Evolutionary conservation across 2,888 invertebrate species (phyloP).

Genomic region (Agonopterix alstromeriana): DNA sequence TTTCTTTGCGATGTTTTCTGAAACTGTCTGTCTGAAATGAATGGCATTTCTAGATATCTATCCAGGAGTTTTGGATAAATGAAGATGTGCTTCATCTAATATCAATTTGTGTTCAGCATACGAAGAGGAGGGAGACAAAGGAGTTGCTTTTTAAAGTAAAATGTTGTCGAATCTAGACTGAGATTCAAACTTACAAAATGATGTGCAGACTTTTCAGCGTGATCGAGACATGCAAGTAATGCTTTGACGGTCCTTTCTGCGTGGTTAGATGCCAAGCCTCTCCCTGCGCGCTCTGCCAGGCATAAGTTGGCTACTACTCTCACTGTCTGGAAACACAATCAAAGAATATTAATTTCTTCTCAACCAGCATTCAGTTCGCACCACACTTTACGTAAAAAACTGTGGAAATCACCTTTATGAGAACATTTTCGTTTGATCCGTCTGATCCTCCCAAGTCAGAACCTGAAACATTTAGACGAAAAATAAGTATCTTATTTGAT

Average conservation of each 20-base stretch:
- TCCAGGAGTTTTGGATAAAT: no score
- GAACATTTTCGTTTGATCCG: slow-evolving; percentile 80
- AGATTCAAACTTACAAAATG: slow-evolving; percentile 15
- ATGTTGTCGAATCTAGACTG: no score
- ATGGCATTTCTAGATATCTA: no score
- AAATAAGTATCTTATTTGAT: no score
- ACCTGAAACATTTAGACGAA: slow-evolving; percentile 27
- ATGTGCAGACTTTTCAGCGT: slow-evolving; percentile 36
- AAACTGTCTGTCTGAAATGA: no score
- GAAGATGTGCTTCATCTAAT: no score
- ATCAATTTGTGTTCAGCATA: no score
- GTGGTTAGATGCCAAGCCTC: slow-evolving; percentile 71
- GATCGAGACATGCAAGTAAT: slow-evolving; percentile 45
- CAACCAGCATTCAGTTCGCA: no score
- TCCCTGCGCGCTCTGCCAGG: slow-evolving; percentile 85
- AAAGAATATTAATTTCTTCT: no score
- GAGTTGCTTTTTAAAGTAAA: no score
- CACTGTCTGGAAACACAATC: slow-evolving; percentile 72
- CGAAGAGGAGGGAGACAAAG: no score
- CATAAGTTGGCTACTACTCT: slow-evolving; percentile 92
- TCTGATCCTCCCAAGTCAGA: slow-evolving; percentile 69
- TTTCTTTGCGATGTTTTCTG: no score
- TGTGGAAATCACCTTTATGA: slow-evolving; percentile 75
- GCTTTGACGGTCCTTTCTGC: slow-evolving; percentile 57
- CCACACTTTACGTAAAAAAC: not conserved